Evolutionary conservation across 2,113 vertebrate genomes (phyloP).

Genomic region (Eptesicus fuscus): DNA sequence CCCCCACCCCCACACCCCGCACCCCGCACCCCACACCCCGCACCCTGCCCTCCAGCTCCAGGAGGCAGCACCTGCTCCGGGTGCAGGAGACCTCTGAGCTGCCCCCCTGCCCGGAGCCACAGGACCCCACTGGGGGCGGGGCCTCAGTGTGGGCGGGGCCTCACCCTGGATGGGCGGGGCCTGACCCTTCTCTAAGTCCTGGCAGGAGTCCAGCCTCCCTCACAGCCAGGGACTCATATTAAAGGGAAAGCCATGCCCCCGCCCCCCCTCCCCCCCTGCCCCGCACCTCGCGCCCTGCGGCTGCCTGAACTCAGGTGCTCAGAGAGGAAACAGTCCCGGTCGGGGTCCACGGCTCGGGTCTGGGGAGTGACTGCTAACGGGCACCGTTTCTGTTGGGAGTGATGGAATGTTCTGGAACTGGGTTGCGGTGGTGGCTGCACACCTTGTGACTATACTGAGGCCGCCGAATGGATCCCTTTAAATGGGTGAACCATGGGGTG

Average conservation of each 20-base stretch:
- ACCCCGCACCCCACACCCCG: too few species aligned
- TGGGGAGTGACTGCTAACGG: accelerated
- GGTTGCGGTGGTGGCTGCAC: background rate
- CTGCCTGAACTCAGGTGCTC: too few species aligned
- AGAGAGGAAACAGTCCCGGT: too few species aligned
- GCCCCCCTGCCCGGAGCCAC: too few species aligned
- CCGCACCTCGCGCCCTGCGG: too few species aligned
- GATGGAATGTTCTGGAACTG: background rate
- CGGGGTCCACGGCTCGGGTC: background rate
- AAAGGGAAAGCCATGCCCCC: background rate
- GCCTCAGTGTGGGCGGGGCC: too few species aligned
- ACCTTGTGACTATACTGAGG: background rate
- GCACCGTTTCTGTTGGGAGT: accelerated
- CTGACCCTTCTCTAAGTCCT: background rate
- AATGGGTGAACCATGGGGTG: background rate
- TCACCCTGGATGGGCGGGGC: background rate
- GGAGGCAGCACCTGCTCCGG: too few species aligned
- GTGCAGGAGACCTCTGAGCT: too few species aligned
- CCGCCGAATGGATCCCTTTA: accelerated
- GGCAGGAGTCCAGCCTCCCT: background rate
- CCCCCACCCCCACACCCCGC: background rate
- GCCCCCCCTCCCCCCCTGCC: too few species aligned
- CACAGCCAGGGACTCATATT: background rate
- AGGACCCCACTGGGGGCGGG: too few species aligned
- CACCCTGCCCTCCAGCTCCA: too few species aligned